phyloP scores from a whole-genome alignment of 2,888 invertebrate species.

The Mimachlamys varia region DNA sequence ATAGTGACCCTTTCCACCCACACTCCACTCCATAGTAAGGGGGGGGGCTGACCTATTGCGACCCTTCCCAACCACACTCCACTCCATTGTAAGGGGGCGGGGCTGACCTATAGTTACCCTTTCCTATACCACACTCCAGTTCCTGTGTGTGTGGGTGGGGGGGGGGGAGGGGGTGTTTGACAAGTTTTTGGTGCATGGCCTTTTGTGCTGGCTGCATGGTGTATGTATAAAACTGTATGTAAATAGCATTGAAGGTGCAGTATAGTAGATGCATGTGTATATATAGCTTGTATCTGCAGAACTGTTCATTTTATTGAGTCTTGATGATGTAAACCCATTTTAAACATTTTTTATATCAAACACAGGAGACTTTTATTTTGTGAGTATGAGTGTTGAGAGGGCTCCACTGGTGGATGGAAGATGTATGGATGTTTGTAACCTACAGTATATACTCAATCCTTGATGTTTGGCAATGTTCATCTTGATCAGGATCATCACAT shows the following conservation, averaged over 20 bases:
- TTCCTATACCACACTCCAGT: no score
- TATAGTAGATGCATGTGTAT: background rate
- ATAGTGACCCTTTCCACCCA: no score
- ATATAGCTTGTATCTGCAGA: conserved; percentile 1
- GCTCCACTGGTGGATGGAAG: no score
- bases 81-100: no score
- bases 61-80: no score
- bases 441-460: background rate
- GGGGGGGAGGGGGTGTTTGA: background rate
- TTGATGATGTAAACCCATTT: background rate
- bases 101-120: no score
- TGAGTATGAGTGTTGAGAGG: no score
- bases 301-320: background rate
- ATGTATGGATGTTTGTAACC: background rate
- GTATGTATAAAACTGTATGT: background rate
- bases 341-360: background rate
- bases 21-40: no score
- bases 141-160: no score
- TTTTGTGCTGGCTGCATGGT: background rate
- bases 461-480: background rate
- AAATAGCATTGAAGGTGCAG: background rate
- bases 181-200: background rate
- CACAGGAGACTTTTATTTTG: background rate
- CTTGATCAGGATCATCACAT: background rate
- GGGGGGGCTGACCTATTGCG: no score